Percentiles rank a stretch among this genome's conserved stretches.
phyloP scores from a whole-genome alignment of 2,113 vertebrate genomes.

The Heloderma charlesbogerti region DNA sequence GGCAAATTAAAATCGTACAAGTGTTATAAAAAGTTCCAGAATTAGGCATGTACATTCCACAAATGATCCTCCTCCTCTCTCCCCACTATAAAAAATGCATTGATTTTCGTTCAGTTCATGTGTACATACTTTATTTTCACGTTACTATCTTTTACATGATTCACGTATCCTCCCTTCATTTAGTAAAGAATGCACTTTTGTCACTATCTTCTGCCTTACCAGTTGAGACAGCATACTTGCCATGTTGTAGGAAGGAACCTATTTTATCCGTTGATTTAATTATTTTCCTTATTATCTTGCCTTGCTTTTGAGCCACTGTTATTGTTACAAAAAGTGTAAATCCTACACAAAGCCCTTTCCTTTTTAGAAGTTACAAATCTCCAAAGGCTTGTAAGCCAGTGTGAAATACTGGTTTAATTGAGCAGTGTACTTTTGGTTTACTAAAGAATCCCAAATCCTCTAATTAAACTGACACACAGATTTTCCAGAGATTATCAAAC shows the following conservation, averaged over 20 bases:
- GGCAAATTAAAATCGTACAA: neutral
- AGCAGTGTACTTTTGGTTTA: slow-evolving; percentile 72
- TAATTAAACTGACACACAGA: slow-evolving; percentile 62
- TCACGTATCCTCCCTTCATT: neutral
- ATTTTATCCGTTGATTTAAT: slow-evolving; percentile 35
- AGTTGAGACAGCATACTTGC: neutral
- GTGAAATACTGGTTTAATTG: slow-evolving; percentile 75
- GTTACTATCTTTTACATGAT: neutral
- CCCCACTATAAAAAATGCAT: neutral
- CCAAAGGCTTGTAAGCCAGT: slow-evolving; percentile 67
- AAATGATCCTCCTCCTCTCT: neutral
- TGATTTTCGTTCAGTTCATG: neutral
- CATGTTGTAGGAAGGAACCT: neutral
- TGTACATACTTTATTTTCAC: neutral
- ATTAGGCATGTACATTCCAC: neutral
- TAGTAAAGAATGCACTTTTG: neutral
- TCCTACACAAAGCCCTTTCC: slow-evolving; percentile 59
- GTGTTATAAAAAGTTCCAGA: neutral
- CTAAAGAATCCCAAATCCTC: slow-evolving; percentile 65
- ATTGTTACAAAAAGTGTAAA: slow-evolving; percentile 52
- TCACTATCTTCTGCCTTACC: neutral
- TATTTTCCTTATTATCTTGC: slow-evolving; percentile 47
- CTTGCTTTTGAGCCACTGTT: slow-evolving; percentile 6
- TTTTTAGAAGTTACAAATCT: slow-evolving; percentile 61
- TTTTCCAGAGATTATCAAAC: slow-evolving; percentile 67